Evolutionary conservation across 1,140 invertebrate species (phyloP).

Genomic region (Trinorchestia longiramus): DNA sequence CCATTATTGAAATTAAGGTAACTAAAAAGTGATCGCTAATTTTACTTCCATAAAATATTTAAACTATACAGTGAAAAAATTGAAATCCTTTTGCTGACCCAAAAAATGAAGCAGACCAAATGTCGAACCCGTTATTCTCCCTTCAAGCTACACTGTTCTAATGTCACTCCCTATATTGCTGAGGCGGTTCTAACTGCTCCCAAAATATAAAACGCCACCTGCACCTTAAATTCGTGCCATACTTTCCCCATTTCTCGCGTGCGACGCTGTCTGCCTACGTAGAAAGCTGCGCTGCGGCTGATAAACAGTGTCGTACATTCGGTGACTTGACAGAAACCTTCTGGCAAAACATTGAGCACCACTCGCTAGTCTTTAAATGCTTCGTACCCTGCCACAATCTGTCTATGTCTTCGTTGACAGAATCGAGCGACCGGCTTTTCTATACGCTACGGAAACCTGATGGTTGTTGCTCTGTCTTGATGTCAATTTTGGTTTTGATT

Average conservation of each 20-base stretch:
- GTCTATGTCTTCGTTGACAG: conserved; percentile 9
- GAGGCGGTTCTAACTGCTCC: background rate
- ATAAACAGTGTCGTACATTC: conserved; percentile 17
- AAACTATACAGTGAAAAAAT: background rate
- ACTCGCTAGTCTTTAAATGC: conserved; percentile 14
- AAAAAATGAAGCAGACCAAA: background rate
- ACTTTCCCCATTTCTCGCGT: background rate
- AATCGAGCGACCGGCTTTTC: background rate
- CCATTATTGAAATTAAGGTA: too few species aligned
- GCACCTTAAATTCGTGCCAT: background rate
- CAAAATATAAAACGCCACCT: background rate
- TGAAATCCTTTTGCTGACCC: background rate
- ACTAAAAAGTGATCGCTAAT: too few species aligned
- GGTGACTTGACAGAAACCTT: conserved; percentile 11
- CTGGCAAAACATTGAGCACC: conserved; percentile 36
- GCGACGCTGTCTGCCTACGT: background rate
- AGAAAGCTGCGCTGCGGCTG: conserved; percentile 7
- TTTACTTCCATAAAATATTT: background rate
- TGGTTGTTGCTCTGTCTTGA: background rate
- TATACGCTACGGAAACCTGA: background rate
- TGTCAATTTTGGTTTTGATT: background rate
- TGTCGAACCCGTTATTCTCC: background rate
- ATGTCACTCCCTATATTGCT: background rate
- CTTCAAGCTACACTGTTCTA: background rate
- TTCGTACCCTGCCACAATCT: background rate